Conservation (phyloP, 2,797 vertebrate genomes). For the Austrolebias charrua region DNA sequence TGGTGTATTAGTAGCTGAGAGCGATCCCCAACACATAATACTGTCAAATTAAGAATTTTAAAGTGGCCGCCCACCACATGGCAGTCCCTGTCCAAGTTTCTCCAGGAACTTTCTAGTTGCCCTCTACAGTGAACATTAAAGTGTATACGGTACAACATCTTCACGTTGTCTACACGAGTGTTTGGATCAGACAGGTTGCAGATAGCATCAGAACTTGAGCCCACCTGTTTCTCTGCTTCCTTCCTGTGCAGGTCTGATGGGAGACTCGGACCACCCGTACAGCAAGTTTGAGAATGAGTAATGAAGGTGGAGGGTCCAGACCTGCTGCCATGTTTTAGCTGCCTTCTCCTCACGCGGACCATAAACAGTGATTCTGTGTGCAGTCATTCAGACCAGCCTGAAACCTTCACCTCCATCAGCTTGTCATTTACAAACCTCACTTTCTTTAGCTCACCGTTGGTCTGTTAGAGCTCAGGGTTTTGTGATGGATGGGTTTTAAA, state of each 20-base stretch:
- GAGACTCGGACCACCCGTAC: conserved; percentile 87
- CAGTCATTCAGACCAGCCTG: neutral
- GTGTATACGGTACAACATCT: too few relatives aligned
- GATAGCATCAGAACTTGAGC: neutral
- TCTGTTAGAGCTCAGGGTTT: conserved; percentile 4
- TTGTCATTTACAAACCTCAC: neutral
- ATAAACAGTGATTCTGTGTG: neutral
- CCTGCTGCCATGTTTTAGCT: conserved; percentile 1
- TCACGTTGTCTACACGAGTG: neutral
- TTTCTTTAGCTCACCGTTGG: conserved; percentile 10
- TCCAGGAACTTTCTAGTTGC: too few relatives aligned
- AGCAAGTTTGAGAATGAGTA: conserved; percentile 90
- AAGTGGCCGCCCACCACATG: too few relatives aligned
- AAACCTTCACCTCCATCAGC: neutral
- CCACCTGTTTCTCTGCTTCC: conserved; percentile 7
- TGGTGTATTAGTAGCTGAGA: too few relatives aligned
- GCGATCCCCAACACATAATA: too few relatives aligned
- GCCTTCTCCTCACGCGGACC: conserved; percentile 1
- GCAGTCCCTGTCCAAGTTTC: too few relatives aligned
- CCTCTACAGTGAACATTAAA: too few relatives aligned
- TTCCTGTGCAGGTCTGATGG: conserved; percentile 80
- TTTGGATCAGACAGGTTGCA: too few relatives aligned
- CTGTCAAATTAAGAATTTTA: too few relatives aligned
- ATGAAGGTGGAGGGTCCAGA: conserved; percentile 38
- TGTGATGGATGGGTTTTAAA: conserved; percentile 25